Percentiles rank a stretch among this genome's conserved stretches.
Evolutionary conservation across 1,140 invertebrate species (phyloP).

Genomic region (Drosophila arizonae): DNA sequence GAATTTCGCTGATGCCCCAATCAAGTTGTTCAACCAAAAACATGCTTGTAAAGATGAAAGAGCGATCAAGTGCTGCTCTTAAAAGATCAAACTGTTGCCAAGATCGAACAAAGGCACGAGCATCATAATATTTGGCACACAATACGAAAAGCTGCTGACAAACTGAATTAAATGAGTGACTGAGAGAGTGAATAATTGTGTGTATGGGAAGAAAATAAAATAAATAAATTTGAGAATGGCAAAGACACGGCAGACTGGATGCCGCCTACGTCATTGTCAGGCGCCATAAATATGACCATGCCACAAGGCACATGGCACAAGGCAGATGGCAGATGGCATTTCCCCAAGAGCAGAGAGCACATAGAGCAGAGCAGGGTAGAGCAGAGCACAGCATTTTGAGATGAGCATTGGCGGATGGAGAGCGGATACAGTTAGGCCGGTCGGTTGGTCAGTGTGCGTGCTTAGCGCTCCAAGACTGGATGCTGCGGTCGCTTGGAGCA

Average conservation of each 20-base stretch:
- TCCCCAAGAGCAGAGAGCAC: constrained; percentile 32
- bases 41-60: constrained; percentile 46
- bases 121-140: constrained; percentile 62
- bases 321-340: constrained; percentile 30
- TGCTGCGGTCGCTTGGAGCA: constrained; percentile 48
- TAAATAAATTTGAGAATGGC: constrained; percentile 1
- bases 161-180: constrained; percentile 31
- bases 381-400: constrained; percentile 12
- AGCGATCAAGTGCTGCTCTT: constrained; percentile 24
- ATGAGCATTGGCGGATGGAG: constrained; percentile 22
- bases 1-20: not conserved
- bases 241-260: constrained; percentile 36
- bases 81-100: constrained; percentile 45
- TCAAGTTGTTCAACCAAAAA: not conserved
- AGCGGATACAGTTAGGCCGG: constrained; percentile 25
- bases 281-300: constrained; percentile 47
- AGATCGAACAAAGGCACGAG: constrained; percentile 48
- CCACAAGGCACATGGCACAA: constrained; percentile 8
- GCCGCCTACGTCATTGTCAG: constrained; percentile 71
- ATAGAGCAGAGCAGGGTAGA: not conserved
- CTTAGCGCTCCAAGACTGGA: constrained; percentile 74
- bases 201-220: not conserved
- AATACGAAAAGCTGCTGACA: constrained; percentile 40
- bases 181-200: not conserved
- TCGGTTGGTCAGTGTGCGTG: constrained; percentile 62